Evolutionary conservation across 2,888 invertebrate species (phyloP), one percentile per base, ranked within the genome.

Genomic region (Hipparchia sbordonii): DNA sequence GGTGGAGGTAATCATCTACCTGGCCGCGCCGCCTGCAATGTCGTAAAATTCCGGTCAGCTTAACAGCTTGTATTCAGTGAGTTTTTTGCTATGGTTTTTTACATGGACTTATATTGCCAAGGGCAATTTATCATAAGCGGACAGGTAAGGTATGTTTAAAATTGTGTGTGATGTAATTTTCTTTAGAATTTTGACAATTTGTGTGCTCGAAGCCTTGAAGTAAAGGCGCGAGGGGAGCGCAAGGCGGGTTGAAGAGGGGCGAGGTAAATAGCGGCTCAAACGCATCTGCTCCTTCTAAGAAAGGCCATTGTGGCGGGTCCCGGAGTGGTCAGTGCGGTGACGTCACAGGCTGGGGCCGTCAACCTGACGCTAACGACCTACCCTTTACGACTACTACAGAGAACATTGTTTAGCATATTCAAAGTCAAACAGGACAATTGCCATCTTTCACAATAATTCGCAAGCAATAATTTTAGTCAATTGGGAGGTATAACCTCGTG

Each of bases 231-330:
- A 82, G 83, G 83, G 78, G 77, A 78, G 79, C 76, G 80, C 78
- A 79, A 78, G 83, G 80, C 74, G 74, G 72, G 82, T 82, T 81
- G 78, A 80, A 83, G 84, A 84, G 84, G 84, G 86, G 82, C 76
- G 83, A 84, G 85, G 86, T 82, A 85, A 88, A 89, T 87, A 89
- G 89, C 86, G 87, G 87, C 89, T 86, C 87, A 81, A 82, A 87
- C 89, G 89, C 91, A 91, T 92, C 91, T 90, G 92, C 91, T 92
- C 89, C 89, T 92, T 92, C 91, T 90, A 83, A 92, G 93, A 92
- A 93, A 91, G 91, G 87, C 91, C 89, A 89, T 90, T 91, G 90
- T 91, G 91, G 87, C 88, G 87, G 88, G 87, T 87, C 88, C 87
- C 87, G 84, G 83, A 90, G 90, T 90, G 91, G 92, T 91, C 92